Base-by-base conservation (phyloP, 2,888 invertebrate genomes). In the Poecilobothrus nobilitatus region DNA sequence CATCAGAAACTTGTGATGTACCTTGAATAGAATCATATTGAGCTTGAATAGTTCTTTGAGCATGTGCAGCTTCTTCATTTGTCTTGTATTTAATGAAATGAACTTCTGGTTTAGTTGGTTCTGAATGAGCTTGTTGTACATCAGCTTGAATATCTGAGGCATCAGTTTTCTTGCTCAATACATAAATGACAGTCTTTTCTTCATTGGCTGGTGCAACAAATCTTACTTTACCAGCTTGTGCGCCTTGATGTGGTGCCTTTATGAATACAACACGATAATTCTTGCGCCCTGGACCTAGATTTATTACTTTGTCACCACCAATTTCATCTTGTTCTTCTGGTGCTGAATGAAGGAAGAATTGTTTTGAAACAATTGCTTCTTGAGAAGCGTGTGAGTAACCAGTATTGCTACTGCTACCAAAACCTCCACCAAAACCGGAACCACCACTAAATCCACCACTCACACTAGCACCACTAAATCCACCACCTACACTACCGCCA, bases 21-120 rank as follows among this genome's bases (percentile, higher is more conserved):
- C 81, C 81, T 63, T 81, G 81, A 72, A 81, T 74, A n/a, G 79
- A 75, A 72, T 81, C 81, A 70, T 81, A 81, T 74, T 81, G 80
- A 64, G 81, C 78, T 76, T 82, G 81, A 68, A 82, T 82, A 73
- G 80, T 77, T 53, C 79, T 76, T 71, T 81, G 81, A 68, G 82
- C 81, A 74, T 79, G 78, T 34, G 74, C 74, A 15, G 82, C 81
- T 73, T 82, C 82, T 72, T 80, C 80, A 44, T 76, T 74, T 66
- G 81, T 82, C 76, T 79, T 82, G 75, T 82, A 82, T 74, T 82
- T 82, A 73, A 82, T 81, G 75, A 82, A 82, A 78, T 80, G 81
- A 62, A 82, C 81, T 73, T 82, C 82, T 27, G 82, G 82, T 72
- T 82, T 82, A 74, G 75, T 76, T 68, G 80, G 80, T 62, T 78